Evolutionary conservation across 30 jellyfish, hydroid and myxozoan genomes (phyloP), one percentile per base, ranked within the genome.

Genomic region (Sanderia malayensis): DNA sequence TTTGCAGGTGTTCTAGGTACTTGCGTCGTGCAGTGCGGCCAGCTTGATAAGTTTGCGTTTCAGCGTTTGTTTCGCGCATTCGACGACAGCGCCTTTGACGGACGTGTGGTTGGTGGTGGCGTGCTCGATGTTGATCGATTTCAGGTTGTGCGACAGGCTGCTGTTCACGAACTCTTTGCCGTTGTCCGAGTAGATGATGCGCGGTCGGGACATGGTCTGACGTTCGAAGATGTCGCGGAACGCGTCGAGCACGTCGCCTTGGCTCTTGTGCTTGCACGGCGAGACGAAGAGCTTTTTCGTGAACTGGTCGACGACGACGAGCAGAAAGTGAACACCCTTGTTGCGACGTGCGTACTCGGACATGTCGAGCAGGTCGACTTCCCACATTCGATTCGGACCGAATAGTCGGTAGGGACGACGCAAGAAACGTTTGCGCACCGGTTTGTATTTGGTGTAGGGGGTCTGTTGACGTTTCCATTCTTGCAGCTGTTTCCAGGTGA

Each of bases 91-190:
- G n/a, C 71, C 19, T 59, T 59, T 59, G 37, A 59, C 44, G 44
- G 15, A 11, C 3, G 4, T 25, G n/a, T 59, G 44, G 15, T 59
- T 59, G 4, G 71, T 59, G 4, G 71, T 59, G 13, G 6, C 52
- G 25, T 59, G 71, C 25, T 59, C n/a, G 26, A 18, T 9, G 8
- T 21, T 25, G 21, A 9, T 59, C 19, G 37, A 21, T 3, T 21
- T 59, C 21, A 19, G 26, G 13, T 8, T 29, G 22, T n/a, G n/a
- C n/a, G n/a, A n/a, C n/a, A 53, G n/a, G n/a, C n/a, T n/a, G n/a
- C n/a, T n/a, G n/a, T n/a, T n/a, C n/a, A n/a, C 25, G 44, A 59
- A 59, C 25, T 59, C 71, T 26, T 44, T 25, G 25, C 71, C 71
- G 8, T 59, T 20, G 25, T 59, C 71, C 6, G 71, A 13, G 44